Evolutionary conservation across 2,113 vertebrate species (phyloP).

Genomic region (Xenopus laevis): DNA sequence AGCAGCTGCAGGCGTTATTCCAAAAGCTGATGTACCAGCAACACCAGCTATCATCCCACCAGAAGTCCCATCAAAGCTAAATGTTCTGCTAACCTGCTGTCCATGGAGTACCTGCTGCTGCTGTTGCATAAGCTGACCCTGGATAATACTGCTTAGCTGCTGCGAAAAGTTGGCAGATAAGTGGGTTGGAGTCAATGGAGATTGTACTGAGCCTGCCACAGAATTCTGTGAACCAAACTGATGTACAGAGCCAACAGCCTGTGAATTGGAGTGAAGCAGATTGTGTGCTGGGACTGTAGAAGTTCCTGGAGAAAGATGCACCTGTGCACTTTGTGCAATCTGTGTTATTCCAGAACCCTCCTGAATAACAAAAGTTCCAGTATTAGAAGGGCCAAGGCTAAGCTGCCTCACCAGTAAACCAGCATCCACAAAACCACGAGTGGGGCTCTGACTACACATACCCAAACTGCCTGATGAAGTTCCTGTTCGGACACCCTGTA

Average conservation of each 20-base stretch:
- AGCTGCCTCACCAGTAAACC: slow-evolving; percentile 82
- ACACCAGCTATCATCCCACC: slow-evolving; percentile 73
- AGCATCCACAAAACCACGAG: slow-evolving; percentile 76
- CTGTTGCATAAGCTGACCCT: slow-evolving; percentile 77
- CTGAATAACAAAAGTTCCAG: slow-evolving; percentile 82
- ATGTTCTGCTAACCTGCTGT: slow-evolving; percentile 61
- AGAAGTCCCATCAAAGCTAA: slow-evolving; percentile 76
- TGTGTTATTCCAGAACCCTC: slow-evolving; percentile 81
- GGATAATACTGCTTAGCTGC: slow-evolving; percentile 89
- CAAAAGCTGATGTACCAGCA: slow-evolving; percentile 71
- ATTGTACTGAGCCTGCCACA: slow-evolving; percentile 67
- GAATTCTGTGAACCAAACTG: slow-evolving; percentile 87
- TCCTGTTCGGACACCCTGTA: slow-evolving; percentile 73
- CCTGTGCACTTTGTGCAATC: slow-evolving; percentile 69
- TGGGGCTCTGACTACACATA: slow-evolving; percentile 82
- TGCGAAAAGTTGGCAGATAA: slow-evolving; percentile 85
- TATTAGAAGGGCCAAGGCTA: slow-evolving; percentile 74
- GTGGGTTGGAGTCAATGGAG: slow-evolving; percentile 76
- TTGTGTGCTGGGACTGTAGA: slow-evolving; percentile 71
- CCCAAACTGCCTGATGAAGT: slow-evolving; percentile 68
- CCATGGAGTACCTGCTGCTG: slow-evolving; percentile 67
- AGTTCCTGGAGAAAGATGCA: slow-evolving; percentile 69
- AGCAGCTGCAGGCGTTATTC: slow-evolving; percentile 76
- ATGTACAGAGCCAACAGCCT: slow-evolving; percentile 87
- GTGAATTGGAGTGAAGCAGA: slow-evolving; percentile 87